A percentile compares a stretch with the other conserved stretches of the same genome.
These are phyloP conservation scores for Mus spretus DNA, from an alignment of 2,797 vertebrate species.

Conservation along the genomic window DNA sequence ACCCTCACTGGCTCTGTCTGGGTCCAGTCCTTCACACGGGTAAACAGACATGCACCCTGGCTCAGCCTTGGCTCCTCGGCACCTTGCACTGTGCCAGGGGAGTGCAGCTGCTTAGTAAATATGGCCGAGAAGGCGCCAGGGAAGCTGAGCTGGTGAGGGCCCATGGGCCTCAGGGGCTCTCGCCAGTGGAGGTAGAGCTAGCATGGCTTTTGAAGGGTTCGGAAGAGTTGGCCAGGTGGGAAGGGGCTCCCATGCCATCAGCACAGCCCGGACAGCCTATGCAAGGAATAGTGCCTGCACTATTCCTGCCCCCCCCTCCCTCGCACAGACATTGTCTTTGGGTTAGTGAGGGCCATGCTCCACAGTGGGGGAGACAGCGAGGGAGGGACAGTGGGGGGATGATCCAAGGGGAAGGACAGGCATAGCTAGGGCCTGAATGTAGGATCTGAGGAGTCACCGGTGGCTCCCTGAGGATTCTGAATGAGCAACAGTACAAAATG, in stretches of 20 bases:
- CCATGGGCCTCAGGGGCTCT: neutral
- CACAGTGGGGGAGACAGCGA: neutral
- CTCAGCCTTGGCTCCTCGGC: neutral
- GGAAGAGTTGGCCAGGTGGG: neutral
- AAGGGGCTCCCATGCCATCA: neutral
- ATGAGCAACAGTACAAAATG: neutral
- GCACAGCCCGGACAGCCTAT: neutral
- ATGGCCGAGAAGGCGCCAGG: neutral
- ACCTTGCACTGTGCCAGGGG: neutral
- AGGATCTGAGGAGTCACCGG: neutral
- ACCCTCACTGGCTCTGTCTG: neutral
- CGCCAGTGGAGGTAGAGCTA: neutral
- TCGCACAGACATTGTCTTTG: neutral
- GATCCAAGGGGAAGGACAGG: neutral
- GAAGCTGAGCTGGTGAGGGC: neutral
- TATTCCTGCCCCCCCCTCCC: neutral
- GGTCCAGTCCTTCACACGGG: neutral
- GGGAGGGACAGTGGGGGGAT: neutral
- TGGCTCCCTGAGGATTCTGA: conserved; percentile 28
- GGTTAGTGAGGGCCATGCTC: conserved; percentile 5
- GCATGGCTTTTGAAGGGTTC: conserved; percentile 14
- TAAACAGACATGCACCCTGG: neutral
- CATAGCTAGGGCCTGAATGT: neutral
- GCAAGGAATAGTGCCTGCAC: neutral
- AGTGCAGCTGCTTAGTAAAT: neutral